phyloP scores from a whole-genome alignment of 64 coral and sea anemone genomes.

The Pachyseris speciosa region DNA sequence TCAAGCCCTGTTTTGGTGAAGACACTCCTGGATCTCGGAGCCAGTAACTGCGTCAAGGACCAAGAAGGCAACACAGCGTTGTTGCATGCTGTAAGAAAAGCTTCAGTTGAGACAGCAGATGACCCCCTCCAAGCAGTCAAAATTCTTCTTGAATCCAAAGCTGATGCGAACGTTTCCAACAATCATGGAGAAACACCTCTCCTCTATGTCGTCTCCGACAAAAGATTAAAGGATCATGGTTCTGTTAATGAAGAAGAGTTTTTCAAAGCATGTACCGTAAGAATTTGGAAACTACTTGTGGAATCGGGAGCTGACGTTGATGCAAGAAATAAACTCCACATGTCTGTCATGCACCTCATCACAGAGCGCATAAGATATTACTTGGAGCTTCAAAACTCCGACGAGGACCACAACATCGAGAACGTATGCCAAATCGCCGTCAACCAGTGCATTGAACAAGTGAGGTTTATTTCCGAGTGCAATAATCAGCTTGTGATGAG shows the following conservation, averaged over 20 bases:
- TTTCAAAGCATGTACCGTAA: background rate
- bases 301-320: background rate
- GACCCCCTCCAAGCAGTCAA: background rate
- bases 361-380: background rate
- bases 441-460: background rate
- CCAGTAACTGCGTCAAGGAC: background rate
- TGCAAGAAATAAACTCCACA: background rate
- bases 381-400: background rate
- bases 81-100: background rate
- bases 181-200: background rate
- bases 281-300: background rate
- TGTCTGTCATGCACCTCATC: background rate
- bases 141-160: background rate
- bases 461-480: background rate
- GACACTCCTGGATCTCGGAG: background rate
- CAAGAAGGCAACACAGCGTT: background rate
- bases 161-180: background rate
- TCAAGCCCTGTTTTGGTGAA: background rate
- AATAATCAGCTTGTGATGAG: background rate
- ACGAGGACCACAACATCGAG: background rate
- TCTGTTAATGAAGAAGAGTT: background rate
- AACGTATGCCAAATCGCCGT: background rate
- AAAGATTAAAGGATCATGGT: background rate
- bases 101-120: background rate
- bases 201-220: background rate